These are phyloP conservation scores for Electrona antarctica DNA, from an alignment of 2,113 vertebrate species.

Conservation along the genomic window DNA sequence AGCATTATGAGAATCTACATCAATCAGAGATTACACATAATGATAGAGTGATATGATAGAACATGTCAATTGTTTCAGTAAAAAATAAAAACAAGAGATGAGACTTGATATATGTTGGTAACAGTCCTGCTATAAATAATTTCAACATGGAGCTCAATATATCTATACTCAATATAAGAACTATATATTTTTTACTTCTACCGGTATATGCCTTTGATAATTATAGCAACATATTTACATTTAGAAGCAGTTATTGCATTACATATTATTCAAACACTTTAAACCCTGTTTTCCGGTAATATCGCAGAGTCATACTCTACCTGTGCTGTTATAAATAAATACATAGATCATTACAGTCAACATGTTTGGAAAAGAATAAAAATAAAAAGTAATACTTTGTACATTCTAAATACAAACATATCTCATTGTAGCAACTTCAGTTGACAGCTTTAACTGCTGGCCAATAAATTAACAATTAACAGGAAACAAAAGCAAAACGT, in stretches of 20 bases:
- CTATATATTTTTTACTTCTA: slow-evolving; percentile 32
- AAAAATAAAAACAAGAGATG: neutral
- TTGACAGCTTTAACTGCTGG: slow-evolving; percentile 22
- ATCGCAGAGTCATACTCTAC: slow-evolving; percentile 30
- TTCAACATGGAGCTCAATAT: slow-evolving; percentile 14
- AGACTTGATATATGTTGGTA: slow-evolving; percentile 15
- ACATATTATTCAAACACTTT: slow-evolving; percentile 50
- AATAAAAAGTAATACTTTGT: slow-evolving; percentile 34
- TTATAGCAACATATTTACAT: slow-evolving; percentile 64
- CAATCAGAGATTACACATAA: too few species aligned
- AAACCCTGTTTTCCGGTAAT: slow-evolving; percentile 67
- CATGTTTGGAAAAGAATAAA: slow-evolving; percentile 7
- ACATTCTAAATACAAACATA: slow-evolving; percentile 59
- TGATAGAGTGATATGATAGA: neutral
- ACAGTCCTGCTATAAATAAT: slow-evolving; percentile 41
- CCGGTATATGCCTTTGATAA: slow-evolving; percentile 42
- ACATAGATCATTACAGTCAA: slow-evolving; percentile 23
- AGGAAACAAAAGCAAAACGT: slow-evolving; percentile 32
- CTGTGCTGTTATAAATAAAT: slow-evolving; percentile 54
- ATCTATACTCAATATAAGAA: slow-evolving; percentile 16
- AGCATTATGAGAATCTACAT: neutral
- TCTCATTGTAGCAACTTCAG: slow-evolving; percentile 13
- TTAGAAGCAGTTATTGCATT: slow-evolving; percentile 74
- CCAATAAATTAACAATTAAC: slow-evolving; percentile 50
- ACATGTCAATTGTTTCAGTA: neutral